Conservation (phyloP, 2,113 vertebrate species). For the Periophthalmus modestus region DNA sequence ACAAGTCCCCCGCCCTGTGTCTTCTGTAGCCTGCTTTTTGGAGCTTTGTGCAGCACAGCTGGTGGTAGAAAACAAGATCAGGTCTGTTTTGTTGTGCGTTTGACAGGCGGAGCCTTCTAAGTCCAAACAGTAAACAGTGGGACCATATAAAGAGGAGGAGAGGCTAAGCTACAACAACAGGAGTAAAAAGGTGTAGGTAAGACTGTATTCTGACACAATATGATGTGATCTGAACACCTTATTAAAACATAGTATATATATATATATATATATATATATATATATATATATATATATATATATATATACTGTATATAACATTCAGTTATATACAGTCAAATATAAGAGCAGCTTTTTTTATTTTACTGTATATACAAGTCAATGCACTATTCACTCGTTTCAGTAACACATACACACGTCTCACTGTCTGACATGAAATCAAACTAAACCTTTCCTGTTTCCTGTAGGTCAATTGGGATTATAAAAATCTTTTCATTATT, state of each 20-base stretch:
- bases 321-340: too few species aligned
- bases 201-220: too few species aligned
- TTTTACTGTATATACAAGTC: not conserved
- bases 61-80: constrained; percentile 35
- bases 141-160: not conserved
- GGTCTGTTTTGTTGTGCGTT: constrained; percentile 7
- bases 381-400: not conserved
- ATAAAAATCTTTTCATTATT: too few species aligned
- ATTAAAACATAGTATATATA: too few species aligned
- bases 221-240: not conserved
- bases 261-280: too few species aligned
- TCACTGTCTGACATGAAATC: too few species aligned
- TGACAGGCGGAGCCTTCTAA: constrained; percentile 17
- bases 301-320: too few species aligned
- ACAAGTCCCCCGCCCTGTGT: constrained; percentile 46
- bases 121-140: constrained; percentile 20
- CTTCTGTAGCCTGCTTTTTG: constrained; percentile 37
- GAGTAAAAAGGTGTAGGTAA: not conserved
- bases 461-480: too few species aligned
- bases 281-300: too few species aligned
- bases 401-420: too few species aligned
- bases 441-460: too few species aligned
- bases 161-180: not conserved
- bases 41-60: constrained; percentile 39
- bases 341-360: not conserved